These are phyloP conservation scores for Strigamia crassipes DNA, from an alignment of 2,888 invertebrate species.

Conservation along the genomic window DNA sequence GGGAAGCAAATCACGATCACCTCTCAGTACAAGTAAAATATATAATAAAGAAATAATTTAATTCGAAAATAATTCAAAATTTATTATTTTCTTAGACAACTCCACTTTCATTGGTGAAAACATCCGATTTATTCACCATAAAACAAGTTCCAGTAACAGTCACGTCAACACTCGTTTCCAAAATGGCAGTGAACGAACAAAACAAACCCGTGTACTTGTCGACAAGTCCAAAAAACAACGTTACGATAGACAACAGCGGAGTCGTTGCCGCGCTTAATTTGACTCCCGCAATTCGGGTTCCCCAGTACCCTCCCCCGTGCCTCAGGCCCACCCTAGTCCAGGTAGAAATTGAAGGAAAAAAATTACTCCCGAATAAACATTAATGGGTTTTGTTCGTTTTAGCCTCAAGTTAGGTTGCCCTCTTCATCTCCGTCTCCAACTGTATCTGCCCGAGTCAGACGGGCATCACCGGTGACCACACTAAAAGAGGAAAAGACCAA, in stretches of 20 bases:
- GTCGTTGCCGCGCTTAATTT: conserved; percentile 1
- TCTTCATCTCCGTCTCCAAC: conserved; percentile 23
- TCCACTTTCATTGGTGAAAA: neutral
- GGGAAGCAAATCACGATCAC: neutral
- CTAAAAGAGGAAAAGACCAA: neutral
- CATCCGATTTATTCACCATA: neutral
- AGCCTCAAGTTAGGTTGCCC: neutral
- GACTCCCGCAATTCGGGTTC: conserved; percentile 47
- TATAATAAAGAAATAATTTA: no score
- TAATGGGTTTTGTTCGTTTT: neutral
- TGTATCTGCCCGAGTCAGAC: neutral
- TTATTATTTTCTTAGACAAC: no score
- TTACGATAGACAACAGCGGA: neutral
- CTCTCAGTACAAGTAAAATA: neutral
- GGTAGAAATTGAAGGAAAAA: neutral
- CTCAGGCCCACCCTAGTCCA: conserved; percentile 12
- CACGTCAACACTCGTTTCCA: neutral
- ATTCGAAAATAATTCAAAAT: no score
- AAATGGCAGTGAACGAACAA: neutral
- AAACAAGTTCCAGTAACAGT: conserved; percentile 5
- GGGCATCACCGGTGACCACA: neutral
- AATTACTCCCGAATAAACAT: neutral
- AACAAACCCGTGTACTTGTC: neutral
- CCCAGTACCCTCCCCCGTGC: conserved; percentile 48
- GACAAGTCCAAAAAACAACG: neutral